A percentile compares a stretch with the other conserved stretches of the same genome.
Evolutionary conservation across 2,888 invertebrate genomes (phyloP).

Genomic region (Lepidocyrtinus sp.): DNA sequence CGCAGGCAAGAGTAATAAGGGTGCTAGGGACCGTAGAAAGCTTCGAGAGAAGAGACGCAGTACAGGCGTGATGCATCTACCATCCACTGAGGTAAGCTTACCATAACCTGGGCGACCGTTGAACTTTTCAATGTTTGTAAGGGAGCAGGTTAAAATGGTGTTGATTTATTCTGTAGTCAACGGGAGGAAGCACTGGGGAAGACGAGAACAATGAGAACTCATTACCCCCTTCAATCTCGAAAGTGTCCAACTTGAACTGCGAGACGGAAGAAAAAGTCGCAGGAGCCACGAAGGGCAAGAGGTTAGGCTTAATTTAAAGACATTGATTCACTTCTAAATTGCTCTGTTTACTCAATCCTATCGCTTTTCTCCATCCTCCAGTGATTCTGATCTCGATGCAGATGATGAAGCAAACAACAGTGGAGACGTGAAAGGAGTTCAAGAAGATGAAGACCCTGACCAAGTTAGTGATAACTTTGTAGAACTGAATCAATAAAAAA

Average conservation of each 20-base stretch:
- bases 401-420: conserved; percentile 76
- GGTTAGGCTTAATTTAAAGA: conserved; percentile 23
- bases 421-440: conserved; percentile 56
- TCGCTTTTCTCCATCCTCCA: conserved; percentile 68
- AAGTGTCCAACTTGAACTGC: conserved; percentile 50
- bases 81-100: conserved; percentile 77
- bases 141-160: neutral
- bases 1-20: conserved; percentile 76
- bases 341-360: neutral
- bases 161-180: conserved; percentile 73
- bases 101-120: too few relatives aligned
- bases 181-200: conserved; percentile 77
- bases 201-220: conserved; percentile 74
- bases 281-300: conserved; percentile 52
- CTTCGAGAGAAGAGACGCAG: conserved; percentile 77
- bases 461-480: conserved; percentile 17
- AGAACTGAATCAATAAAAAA: neutral
- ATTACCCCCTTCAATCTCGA: conserved; percentile 72
- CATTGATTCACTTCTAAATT: neutral
- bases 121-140: neutral
- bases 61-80: conserved; percentile 77
- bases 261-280: conserved; percentile 64
- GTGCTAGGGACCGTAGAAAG: conserved; percentile 76
- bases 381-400: conserved; percentile 77
- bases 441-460: conserved; percentile 55